Evolutionary conservation across 2,797 vertebrate genomes (phyloP).

Genomic region (Gymnoscopelus microlampas): DNA sequence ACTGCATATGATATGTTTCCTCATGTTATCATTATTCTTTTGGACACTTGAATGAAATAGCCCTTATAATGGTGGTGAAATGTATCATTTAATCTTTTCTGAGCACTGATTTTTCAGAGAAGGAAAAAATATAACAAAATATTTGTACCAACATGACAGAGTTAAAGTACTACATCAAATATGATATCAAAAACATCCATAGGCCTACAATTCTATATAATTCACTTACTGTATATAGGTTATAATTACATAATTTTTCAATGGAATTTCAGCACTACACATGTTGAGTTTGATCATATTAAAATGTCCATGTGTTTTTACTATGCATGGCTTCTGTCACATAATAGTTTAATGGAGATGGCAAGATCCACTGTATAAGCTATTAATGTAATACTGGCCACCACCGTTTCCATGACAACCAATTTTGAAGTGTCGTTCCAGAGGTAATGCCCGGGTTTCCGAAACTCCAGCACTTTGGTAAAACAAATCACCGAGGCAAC

Average conservation of each 20-base stretch:
- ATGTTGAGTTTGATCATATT: conserved; percentile 1
- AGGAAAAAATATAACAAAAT: no score
- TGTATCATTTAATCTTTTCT: no score
- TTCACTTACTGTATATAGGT: conserved; percentile 18
- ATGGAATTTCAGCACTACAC: neutral
- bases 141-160: no score
- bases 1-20: no score
- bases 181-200: conserved; percentile 16
- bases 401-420: conserved; percentile 65
- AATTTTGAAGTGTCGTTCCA: neutral
- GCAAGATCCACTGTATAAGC: conserved; percentile 81
- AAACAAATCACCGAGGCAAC: conserved; percentile 72
- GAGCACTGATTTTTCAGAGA: no score
- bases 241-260: neutral
- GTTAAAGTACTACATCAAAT: no score
- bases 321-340: conserved; percentile 63
- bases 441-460: accelerated
- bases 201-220: neutral
- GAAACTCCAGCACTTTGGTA: conserved; percentile 53
- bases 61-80: no score
- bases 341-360: conserved; percentile 76
- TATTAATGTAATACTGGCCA: conserved; percentile 72
- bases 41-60: no score
- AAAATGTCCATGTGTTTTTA: conserved; percentile 17
- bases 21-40: no score